These are phyloP conservation scores for Syngnathus rostellatus DNA, from an alignment of 2,797 vertebrate species.

Conservation along the genomic window DNA sequence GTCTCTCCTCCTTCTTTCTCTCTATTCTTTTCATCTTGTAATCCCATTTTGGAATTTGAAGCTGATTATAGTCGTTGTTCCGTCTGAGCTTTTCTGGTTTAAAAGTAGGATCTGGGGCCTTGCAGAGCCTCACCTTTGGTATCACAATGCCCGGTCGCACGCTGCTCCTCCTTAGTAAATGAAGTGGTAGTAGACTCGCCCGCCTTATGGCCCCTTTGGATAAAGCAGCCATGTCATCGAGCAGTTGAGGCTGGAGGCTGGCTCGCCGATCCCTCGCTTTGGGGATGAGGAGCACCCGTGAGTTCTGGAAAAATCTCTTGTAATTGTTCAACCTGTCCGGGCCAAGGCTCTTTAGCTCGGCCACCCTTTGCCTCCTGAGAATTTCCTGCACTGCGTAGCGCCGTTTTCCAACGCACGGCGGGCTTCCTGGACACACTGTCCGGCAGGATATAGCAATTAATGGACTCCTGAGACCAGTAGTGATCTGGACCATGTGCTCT, in stretches of 20 bases:
- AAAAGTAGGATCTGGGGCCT: slow-evolving; percentile 73
- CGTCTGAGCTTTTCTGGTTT: slow-evolving; percentile 62
- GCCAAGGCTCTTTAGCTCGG: slow-evolving; percentile 60
- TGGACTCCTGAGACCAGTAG: slow-evolving; percentile 79
- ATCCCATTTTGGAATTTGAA: slow-evolving; percentile 89
- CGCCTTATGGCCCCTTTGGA: slow-evolving; percentile 62
- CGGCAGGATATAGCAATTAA: slow-evolving; percentile 76
- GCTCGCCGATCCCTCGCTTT: slow-evolving; percentile 66
- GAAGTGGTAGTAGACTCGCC: slow-evolving; percentile 79
- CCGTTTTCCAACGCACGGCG: slow-evolving; percentile 80
- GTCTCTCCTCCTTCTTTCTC: slow-evolving; percentile 68
- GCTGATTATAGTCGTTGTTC: slow-evolving; percentile 51
- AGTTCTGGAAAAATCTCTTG: slow-evolving; percentile 75
- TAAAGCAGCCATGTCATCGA: slow-evolving; percentile 42
- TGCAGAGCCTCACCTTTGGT: slow-evolving; percentile 83
- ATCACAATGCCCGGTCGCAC: slow-evolving; percentile 81
- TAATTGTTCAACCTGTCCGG: slow-evolving; percentile 64
- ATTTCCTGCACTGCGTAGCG: slow-evolving; percentile 85
- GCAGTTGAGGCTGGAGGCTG: slow-evolving; percentile 67
- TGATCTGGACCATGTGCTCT: slow-evolving; percentile 87
- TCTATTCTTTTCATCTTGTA: slow-evolving; percentile 87
- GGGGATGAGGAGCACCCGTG: slow-evolving; percentile 60
- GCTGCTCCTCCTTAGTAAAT: slow-evolving; percentile 78
- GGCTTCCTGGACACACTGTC: slow-evolving; percentile 81
- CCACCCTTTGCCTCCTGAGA: slow-evolving; percentile 63